A percentile compares a stretch with the other conserved stretches of the same genome.
phyloP scores from a whole-genome alignment of 92 coral and sea anemone genomes.

The Plumapathes pennacea region DNA sequence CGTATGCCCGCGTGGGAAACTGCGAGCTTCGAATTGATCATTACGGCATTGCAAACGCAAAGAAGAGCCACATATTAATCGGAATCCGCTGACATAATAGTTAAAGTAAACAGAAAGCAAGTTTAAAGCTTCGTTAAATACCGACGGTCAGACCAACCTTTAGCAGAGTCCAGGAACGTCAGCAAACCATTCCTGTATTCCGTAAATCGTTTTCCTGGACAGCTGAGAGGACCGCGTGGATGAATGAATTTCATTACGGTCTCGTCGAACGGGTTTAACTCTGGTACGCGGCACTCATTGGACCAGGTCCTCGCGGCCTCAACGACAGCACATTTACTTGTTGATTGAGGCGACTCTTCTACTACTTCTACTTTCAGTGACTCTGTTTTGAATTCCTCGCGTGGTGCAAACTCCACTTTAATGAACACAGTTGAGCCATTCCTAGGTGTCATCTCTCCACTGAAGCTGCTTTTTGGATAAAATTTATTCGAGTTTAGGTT shows the following conservation, averaged over 20 bases:
- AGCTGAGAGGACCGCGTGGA: constrained; percentile 45
- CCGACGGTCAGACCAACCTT: too few relatives aligned
- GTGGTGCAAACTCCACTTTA: constrained; percentile 46
- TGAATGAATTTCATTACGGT: constrained; percentile 59
- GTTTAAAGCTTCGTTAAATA: too few relatives aligned
- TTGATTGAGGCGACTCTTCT: too few relatives aligned
- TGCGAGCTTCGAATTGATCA: too few relatives aligned
- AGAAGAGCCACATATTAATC: too few relatives aligned
- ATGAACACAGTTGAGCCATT: constrained; percentile 49
- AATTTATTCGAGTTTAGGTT: constrained; percentile 30
- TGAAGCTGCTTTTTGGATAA: constrained; percentile 51
- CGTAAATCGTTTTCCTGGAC: constrained; percentile 75
- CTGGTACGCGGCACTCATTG: constrained; percentile 63
- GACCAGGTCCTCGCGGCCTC: constrained; percentile 19
- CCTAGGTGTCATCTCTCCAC: constrained; percentile 27
- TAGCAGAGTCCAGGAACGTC: too few relatives aligned
- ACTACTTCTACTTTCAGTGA: too few relatives aligned
- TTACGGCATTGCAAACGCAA: too few relatives aligned
- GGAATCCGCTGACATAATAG: too few relatives aligned
- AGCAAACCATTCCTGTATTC: constrained; percentile 63
- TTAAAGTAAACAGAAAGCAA: too few relatives aligned
- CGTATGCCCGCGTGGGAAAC: too few relatives aligned
- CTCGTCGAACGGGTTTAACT: constrained; percentile 78
- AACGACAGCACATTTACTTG: too few relatives aligned
- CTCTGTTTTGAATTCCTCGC: background rate